Evolutionary conservation across 2,888 invertebrate species (phyloP).

Genomic region (Lithophane leautieri): DNA sequence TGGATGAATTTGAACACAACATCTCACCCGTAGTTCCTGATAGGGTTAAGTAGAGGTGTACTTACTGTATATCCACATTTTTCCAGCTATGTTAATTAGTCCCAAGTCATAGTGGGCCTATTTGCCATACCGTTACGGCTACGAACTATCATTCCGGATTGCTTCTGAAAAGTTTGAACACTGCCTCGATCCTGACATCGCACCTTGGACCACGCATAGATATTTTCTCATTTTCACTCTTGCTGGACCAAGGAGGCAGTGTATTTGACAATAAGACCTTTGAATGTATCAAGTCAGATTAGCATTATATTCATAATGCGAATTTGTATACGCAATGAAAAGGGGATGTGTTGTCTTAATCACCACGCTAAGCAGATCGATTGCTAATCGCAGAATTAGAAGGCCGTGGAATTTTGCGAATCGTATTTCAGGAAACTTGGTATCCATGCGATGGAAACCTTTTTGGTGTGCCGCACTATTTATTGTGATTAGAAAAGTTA

Average conservation of each 20-base stretch:
- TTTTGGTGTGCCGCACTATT: neutral
- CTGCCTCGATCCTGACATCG: neutral
- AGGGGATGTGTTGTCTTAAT: no score
- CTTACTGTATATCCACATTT: neutral
- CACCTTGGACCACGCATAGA: neutral
- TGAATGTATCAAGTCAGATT: neutral
- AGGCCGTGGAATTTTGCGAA: neutral
- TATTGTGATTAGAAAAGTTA: neutral
- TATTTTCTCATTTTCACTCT: neutral
- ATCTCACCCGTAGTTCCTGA: neutral
- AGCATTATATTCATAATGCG: neutral
- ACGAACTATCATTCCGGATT: neutral
- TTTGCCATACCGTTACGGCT: neutral
- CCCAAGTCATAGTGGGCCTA: neutral
- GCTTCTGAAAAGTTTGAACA: neutral
- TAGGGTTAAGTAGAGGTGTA: neutral
- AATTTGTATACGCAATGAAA: neutral
- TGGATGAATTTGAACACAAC: neutral
- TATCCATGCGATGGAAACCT: neutral
- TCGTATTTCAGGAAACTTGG: neutral
- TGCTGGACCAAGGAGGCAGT: neutral
- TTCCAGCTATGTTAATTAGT: neutral
- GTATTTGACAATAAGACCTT: neutral
- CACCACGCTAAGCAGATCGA: neutral
- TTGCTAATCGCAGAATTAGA: neutral